Percentiles rank a stretch among this genome's conserved stretches.
Evolutionary conservation across 2,113 vertebrate species (phyloP).

Genomic region (Podarcis muralis): DNA sequence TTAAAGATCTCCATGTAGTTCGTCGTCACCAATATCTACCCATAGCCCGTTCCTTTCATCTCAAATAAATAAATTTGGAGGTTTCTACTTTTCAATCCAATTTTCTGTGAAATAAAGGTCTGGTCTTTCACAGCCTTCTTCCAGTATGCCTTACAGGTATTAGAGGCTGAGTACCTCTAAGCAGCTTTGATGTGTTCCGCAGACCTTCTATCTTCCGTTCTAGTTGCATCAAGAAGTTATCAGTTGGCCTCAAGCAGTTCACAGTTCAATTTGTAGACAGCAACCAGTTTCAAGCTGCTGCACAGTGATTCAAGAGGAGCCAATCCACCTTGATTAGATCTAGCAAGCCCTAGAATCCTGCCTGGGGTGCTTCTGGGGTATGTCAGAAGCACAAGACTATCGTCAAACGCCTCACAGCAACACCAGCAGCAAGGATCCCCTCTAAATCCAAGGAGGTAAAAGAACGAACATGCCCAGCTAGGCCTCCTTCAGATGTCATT

Average conservation of each 20-base stretch:
- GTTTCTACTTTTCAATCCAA: not conserved
- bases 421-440: not conserved
- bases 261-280: conserved; percentile 30
- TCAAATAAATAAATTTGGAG: conserved; percentile 24
- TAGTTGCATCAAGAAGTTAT: conserved; percentile 41
- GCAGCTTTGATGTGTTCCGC: conserved; percentile 21
- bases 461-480: not conserved
- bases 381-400: conserved; percentile 37
- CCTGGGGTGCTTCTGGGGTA: conserved; percentile 42
- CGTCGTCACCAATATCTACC: not conserved
- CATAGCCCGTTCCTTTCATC: not conserved
- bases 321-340: conserved; percentile 52
- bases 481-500: not conserved
- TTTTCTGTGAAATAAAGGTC: not conserved
- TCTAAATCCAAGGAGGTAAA: conserved; percentile 18
- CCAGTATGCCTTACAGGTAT: not conserved
- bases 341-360: conserved; percentile 14
- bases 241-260: conserved; percentile 22
- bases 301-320: conserved; percentile 34
- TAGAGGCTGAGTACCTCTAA: conserved; percentile 22
- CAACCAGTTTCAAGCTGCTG: conserved; percentile 46
- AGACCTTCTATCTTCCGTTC: not conserved
- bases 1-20: conserved; percentile 40
- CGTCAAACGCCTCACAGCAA: not conserved
- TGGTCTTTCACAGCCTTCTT: not conserved